Evolutionary conservation across 2,797 vertebrate genomes (phyloP).

Genomic region (Ctenochaetus hawaiiensis): DNA sequence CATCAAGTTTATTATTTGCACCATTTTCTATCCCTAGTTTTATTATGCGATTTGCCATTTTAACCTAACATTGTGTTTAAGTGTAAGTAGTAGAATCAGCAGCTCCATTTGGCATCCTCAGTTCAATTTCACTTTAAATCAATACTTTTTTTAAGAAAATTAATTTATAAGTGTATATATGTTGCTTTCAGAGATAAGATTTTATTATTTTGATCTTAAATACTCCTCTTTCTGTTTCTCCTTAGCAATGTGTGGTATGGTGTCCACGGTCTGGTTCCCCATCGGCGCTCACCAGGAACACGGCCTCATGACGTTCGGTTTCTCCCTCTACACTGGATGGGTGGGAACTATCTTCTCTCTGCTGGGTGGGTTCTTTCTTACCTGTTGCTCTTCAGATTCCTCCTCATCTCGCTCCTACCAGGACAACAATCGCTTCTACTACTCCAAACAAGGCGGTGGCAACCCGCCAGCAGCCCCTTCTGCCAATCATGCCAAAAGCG

Average conservation of each 20-base stretch:
- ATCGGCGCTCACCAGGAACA: slow-evolving; percentile 91
- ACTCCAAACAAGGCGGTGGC: slow-evolving; percentile 87
- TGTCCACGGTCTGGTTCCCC: slow-evolving; percentile 97
- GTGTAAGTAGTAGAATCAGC: neutral
- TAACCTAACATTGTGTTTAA: neutral
- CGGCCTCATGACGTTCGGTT: slow-evolving; percentile 94
- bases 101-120: neutral
- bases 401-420: slow-evolving; percentile 86
- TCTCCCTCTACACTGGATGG: slow-evolving; percentile 96
- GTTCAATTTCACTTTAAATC: neutral
- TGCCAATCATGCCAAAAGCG: slow-evolving; percentile 94
- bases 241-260: slow-evolving; percentile 90
- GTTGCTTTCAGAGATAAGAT: neutral
- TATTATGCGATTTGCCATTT: neutral
- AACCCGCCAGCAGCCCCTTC: slow-evolving; percentile 75
- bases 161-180: neutral
- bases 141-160: neutral
- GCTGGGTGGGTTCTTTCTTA: slow-evolving; percentile 90
- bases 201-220: neutral
- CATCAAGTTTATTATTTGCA: neutral
- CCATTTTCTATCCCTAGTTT: slow-evolving; percentile 9
- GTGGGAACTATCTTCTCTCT: slow-evolving; percentile 91
- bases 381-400: slow-evolving; percentile 91
- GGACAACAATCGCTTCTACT: slow-evolving; percentile 95
- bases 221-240: neutral